A percentile compares a stretch with the other conserved stretches of the same genome.
Conservation (phyloP, 2,113 vertebrate genomes). For the rabbit (Oryctolagus cuniculus) region mOryCun1.1 NC_091438.1:117853501-117854000, state of each 20-base stretch:
- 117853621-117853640: not conserved
- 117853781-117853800: not conserved
- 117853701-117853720: not conserved
- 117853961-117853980: not conserved
- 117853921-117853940: not conserved
- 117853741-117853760: not conserved
- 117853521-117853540: not conserved
- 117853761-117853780: not conserved
- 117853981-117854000: not conserved
- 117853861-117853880: not conserved
- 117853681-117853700: not conserved
- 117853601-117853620: not conserved
- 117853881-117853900: not conserved
- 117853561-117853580: not conserved
- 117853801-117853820: not conserved
- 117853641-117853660: not conserved
- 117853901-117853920: not conserved
- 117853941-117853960: not conserved
- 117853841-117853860: not conserved
- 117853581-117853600: not conserved
- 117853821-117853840: not conserved
- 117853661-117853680: conserved; percentile 1
- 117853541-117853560: not conserved
- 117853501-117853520: not conserved
- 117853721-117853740: not conserved